Evolutionary conservation across 1,140 invertebrate genomes (phyloP).

Genomic region (Diorhabda carinulata): DNA sequence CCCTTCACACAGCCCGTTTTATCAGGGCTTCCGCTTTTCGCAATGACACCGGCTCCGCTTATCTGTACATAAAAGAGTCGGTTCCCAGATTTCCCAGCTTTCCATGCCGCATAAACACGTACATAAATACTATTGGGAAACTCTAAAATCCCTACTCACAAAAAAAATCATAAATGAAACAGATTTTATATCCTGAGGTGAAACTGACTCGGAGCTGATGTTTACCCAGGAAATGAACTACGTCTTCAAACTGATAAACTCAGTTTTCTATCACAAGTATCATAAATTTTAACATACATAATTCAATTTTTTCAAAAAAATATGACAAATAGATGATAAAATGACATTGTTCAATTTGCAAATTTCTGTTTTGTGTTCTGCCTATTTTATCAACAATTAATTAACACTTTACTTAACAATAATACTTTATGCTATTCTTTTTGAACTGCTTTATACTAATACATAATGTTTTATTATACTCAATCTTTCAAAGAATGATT

Average conservation of each 20-base stretch:
- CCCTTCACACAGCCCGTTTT: slow-evolving; percentile 1
- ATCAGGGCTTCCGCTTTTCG: not conserved
- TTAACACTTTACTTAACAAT: too few species aligned
- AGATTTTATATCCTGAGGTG: not conserved
- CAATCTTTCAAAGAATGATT: too few species aligned
- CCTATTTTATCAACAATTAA: too few species aligned
- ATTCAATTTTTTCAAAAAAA: not conserved
- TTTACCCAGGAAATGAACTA: not conserved
- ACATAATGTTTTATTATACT: too few species aligned
- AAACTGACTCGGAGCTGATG: not conserved
- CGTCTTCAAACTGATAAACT: not conserved
- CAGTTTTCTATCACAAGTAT: not conserved
- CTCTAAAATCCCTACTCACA: not conserved
- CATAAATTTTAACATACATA: not conserved
- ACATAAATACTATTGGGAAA: slow-evolving; percentile 3
- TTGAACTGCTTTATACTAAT: too few species aligned
- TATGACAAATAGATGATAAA: not conserved
- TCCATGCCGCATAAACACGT: not conserved
- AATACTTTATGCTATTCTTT: too few species aligned
- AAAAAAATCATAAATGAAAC: not conserved
- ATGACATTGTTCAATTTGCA: too few species aligned
- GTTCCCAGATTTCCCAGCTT: not conserved
- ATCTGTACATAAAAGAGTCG: slow-evolving; percentile 1
- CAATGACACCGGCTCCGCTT: slow-evolving; percentile 1
- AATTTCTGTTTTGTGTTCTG: too few species aligned